Evolutionary conservation across 2,113 vertebrate genomes (phyloP).

Genomic region (Callochromis pleurospilus): DNA sequence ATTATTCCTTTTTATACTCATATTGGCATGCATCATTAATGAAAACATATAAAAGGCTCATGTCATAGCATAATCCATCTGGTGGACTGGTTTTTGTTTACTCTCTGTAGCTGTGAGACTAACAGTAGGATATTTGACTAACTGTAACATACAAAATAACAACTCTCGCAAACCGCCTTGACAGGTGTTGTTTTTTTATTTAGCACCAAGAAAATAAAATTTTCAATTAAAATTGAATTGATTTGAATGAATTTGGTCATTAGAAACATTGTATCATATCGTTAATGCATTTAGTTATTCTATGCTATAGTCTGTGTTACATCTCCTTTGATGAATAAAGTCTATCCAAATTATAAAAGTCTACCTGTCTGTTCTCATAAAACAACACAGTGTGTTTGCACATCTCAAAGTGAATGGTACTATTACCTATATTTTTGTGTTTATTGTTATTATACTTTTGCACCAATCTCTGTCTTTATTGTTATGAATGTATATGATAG

Average conservation of each 20-base stretch:
- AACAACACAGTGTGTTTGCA: not conserved
- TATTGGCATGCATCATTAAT: not conserved
- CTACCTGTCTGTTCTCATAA: not conserved
- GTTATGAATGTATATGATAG: not conserved
- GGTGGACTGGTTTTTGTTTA: not conserved
- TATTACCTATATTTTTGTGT: not conserved
- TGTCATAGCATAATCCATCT: not conserved
- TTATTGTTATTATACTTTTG: not conserved
- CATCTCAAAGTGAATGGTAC: fast-evolving
- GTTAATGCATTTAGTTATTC: not conserved
- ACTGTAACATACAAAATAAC: not conserved
- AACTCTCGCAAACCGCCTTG: fast-evolving
- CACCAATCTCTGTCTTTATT: not conserved
- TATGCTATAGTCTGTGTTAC: fast-evolving
- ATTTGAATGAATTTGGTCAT: not conserved
- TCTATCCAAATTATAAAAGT: fast-evolving
- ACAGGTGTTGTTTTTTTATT: not conserved
- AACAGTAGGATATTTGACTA: fast-evolving
- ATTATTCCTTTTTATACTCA: not conserved
- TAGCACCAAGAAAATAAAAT: not conserved
- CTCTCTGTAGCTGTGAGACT: not conserved
- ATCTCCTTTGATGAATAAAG: not conserved
- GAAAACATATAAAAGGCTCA: not conserved
- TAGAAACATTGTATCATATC: not conserved
- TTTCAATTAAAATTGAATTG: not conserved